Base-by-base conservation (phyloP, 2,113 vertebrate genomes). In the Prochilodus magdalenae region DNA sequence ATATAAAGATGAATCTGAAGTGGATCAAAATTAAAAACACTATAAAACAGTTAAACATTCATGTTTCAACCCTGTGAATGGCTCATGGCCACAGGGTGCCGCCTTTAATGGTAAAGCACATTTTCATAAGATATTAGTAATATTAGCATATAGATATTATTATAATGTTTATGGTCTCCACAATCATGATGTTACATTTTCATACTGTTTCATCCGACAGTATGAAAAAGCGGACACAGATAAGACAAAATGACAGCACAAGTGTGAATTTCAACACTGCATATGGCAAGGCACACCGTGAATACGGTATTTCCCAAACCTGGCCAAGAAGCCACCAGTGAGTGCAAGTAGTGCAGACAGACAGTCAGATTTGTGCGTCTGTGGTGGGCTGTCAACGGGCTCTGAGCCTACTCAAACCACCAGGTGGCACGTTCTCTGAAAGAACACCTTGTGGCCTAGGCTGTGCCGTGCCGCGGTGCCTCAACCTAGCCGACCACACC, bases 371-470 rank as follows among this genome's bases (percentile, higher is more conserved):
- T 53, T 71, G 63, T 55, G 40, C 1, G 26, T 33, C 66, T 79
- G 66, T 73, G 51, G 20, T 60, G 62, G 53, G 36, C 69, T 63
- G 24, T 78, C 76, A 77, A 75, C 71, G 55, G 51, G 47, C 29
- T 59, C 40, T 29, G 55, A 79, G 67, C 55, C 75, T 18, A 40
- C 20, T 13, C 51, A 72, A 75, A 83, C 81, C 81, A 75, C 80
- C 83, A 83, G 86, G 83, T 86, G 75, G 77, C 81, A 78, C n/a
- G 30, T 69, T 57, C 73, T 65, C 76, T 87, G 85, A 89, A 89
- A 88, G 82, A 81, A 63, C 33, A 51, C 82, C 73, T 78, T 89
- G 82, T 89, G 84, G 53, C 71, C 44, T 20, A 24, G 75, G 33
- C 57, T 53, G 22, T 75, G 80, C 13, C 16, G 5, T 49, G 33